Conservation (phyloP, 2,888 invertebrate species). For the Dryobotodes eremita region DNA sequence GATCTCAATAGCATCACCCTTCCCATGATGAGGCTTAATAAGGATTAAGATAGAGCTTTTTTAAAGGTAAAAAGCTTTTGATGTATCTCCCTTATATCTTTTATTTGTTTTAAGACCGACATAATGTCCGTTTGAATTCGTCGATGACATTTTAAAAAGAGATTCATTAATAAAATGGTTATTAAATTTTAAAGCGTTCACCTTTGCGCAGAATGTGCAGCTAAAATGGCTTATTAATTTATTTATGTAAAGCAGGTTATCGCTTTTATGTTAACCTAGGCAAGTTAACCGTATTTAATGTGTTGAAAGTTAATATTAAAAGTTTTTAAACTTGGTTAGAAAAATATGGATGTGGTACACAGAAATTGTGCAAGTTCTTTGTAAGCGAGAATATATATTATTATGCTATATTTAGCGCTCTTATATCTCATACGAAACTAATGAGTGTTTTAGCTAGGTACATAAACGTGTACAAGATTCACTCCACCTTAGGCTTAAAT, state of each 20-base stretch:
- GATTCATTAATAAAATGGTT: slow-evolving; percentile 63
- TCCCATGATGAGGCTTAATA: slow-evolving; percentile 86
- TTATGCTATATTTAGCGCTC: not conserved
- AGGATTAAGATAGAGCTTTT: slow-evolving; percentile 89
- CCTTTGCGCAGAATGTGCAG: slow-evolving; percentile 32
- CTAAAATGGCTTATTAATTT: slow-evolving; percentile 28
- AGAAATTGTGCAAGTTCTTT: not conserved
- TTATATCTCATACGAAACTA: too few species aligned
- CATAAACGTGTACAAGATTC: not conserved
- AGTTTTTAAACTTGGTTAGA: not conserved
- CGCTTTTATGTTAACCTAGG: not conserved
- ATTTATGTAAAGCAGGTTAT: slow-evolving; percentile 10
- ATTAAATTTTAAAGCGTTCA: slow-evolving; percentile 36
- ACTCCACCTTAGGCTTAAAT: not conserved
- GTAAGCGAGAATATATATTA: not conserved
- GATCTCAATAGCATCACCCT: slow-evolving; percentile 84
- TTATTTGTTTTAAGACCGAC: slow-evolving; percentile 73
- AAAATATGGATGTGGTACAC: not conserved
- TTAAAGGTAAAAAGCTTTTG: slow-evolving; percentile 88
- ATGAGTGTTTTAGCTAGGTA: not conserved
- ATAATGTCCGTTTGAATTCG: slow-evolving; percentile 72
- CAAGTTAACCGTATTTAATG: not conserved
- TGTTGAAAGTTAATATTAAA: not conserved
- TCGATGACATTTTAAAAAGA: slow-evolving; percentile 70
- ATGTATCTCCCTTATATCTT: slow-evolving; percentile 81